Percentiles rank a stretch among this genome's conserved stretches.
These are phyloP conservation scores for Chionodraco myersi DNA, from an alignment of 2,113 vertebrate species.

Conservation along the genomic window DNA sequence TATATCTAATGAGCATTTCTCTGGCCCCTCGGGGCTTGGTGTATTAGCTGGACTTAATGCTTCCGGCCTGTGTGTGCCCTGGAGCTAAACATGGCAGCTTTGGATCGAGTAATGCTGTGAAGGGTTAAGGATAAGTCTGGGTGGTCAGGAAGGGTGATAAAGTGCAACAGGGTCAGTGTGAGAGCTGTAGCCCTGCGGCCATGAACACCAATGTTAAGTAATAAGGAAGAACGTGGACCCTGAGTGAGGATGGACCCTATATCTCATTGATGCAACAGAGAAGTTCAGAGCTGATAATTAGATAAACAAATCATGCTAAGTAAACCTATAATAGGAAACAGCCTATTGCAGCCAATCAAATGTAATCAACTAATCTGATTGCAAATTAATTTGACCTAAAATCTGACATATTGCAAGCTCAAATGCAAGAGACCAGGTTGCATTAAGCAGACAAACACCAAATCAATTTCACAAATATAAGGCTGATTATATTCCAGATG, in stretches of 20 bases:
- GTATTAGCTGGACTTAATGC: constrained; percentile 78
- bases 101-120: constrained; percentile 54
- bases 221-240: constrained; percentile 9
- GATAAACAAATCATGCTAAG: not conserved
- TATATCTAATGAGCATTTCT: constrained; percentile 73
- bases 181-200: constrained; percentile 53
- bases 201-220: constrained; percentile 55
- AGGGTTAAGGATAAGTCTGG: constrained; percentile 72
- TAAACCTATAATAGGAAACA: not conserved
- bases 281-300: not conserved
- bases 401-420: not conserved
- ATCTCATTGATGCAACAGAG: not conserved
- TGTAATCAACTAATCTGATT: not conserved
- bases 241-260: not conserved
- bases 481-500: not conserved
- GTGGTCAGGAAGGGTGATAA: constrained; percentile 78
- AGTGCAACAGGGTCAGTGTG: constrained; percentile 61
- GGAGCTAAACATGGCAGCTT: constrained; percentile 66
- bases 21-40: constrained; percentile 59
- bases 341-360: not conserved
- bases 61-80: constrained; percentile 71
- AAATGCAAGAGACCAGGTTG: not conserved
- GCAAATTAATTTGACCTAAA: not conserved
- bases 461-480: not conserved
- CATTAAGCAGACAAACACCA: not conserved